Evolutionary conservation across 1,140 invertebrate species (phyloP).

Genomic region (Caenorhabditis inopinata): DNA sequence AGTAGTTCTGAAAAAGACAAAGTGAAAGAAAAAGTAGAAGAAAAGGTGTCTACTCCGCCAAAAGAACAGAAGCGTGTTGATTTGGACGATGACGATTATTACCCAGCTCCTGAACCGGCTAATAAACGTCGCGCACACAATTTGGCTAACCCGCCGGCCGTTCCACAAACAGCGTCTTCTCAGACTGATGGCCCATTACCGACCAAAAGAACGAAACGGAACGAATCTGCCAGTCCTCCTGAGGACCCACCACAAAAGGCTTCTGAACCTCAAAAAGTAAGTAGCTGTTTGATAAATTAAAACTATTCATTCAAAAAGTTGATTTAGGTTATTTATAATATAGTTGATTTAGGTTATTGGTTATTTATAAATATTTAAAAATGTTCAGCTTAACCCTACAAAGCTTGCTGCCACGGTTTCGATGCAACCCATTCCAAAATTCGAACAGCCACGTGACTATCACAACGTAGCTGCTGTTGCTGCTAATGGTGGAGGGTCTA

Average conservation of each 20-base stretch:
- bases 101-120: background rate
- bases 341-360: no score
- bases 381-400: background rate
- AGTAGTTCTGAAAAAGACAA: background rate
- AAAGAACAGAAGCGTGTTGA: background rate
- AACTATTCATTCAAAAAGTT: background rate
- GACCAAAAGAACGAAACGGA: background rate
- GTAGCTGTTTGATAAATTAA: background rate
- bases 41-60: background rate
- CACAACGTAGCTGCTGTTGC: background rate
- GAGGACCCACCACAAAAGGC: background rate
- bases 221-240: slow-evolving; percentile 14
- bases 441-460: background rate
- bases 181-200: background rate
- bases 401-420: background rate
- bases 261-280: background rate
- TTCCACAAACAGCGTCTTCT: background rate
- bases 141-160: background rate
- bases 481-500: background rate
- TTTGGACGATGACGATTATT: background rate
- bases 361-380: no score
- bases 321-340: no score
- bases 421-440: slow-evolving; percentile 15
- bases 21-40: background rate
- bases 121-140: slow-evolving; percentile 24